phyloP scores from a whole-genome alignment of 2,797 vertebrate species.

The Cynopterus sphinx region DNA sequence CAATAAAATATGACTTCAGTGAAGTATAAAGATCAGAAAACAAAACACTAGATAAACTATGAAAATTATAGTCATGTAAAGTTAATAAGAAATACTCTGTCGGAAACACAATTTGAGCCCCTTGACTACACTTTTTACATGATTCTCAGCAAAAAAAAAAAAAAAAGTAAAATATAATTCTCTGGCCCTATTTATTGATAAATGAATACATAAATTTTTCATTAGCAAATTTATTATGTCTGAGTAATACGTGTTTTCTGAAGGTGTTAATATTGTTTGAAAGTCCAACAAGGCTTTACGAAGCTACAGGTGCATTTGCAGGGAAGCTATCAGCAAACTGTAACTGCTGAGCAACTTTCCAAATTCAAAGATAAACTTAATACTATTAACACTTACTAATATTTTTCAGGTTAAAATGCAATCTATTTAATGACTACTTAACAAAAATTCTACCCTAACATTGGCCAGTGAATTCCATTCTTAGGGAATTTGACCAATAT shows the following conservation, averaged over 20 bases:
- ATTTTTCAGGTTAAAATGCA: not conserved
- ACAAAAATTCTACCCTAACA: not conserved
- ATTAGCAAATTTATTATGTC: not conserved
- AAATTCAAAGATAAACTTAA: not conserved
- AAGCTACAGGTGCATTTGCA: not conserved
- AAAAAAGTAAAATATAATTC: not conserved
- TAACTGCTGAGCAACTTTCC: not conserved
- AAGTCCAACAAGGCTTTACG: not conserved
- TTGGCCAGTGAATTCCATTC: not conserved
- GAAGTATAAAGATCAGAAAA: not conserved
- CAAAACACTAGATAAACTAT: not conserved
- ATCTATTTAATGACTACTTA: not conserved
- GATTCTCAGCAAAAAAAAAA: not conserved
- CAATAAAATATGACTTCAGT: not conserved
- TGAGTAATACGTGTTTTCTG: not conserved
- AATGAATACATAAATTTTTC: not conserved
- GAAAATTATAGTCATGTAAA: not conserved
- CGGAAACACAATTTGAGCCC: not conserved
- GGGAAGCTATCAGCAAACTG: not conserved
- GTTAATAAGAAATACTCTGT: not conserved
- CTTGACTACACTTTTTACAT: not conserved
- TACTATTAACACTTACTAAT: not conserved
- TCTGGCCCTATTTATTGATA: not conserved
- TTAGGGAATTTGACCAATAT: not conserved
- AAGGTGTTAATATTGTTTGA: not conserved